Conservation (phyloP, 2,797 vertebrate genomes). For the Eleutherodactylus coqui region DNA sequence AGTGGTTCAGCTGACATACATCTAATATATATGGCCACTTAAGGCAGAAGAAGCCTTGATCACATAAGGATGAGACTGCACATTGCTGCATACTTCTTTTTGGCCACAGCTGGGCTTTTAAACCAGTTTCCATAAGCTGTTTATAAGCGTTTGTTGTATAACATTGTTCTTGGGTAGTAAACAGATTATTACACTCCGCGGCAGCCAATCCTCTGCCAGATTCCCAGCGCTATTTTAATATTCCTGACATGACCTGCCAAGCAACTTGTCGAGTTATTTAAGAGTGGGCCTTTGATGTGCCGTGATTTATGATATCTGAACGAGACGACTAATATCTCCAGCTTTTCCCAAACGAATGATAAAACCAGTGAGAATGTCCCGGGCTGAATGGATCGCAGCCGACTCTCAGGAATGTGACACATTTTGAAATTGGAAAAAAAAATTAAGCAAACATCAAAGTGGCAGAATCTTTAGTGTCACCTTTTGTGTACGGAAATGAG, state of each 20-base stretch:
- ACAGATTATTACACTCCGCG: constrained; percentile 34
- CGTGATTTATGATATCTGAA: constrained; percentile 53
- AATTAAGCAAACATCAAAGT: constrained; percentile 38
- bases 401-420: constrained; percentile 17
- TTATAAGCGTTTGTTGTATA: background rate
- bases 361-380: constrained; percentile 33
- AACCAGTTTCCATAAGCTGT: background rate
- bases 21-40: no score
- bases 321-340: constrained; percentile 20
- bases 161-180: constrained; percentile 27
- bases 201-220: constrained; percentile 33
- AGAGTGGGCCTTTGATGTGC: constrained; percentile 39
- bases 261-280: constrained; percentile 48
- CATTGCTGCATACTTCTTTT: background rate
- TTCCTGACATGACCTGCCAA: constrained; percentile 44
- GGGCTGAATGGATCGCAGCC: constrained; percentile 24
- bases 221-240: constrained; percentile 55
- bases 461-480: background rate
- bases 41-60: no score
- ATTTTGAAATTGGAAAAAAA: constrained; percentile 41
- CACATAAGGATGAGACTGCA: background rate
- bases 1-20: no score
- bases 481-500: background rate
- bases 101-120: no score
- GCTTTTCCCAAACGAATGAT: constrained; percentile 29